Percentiles rank a stretch among this genome's conserved stretches.
phyloP scores from a whole-genome alignment of 2,888 invertebrate genomes.

The Diarsia rubi region DNA sequence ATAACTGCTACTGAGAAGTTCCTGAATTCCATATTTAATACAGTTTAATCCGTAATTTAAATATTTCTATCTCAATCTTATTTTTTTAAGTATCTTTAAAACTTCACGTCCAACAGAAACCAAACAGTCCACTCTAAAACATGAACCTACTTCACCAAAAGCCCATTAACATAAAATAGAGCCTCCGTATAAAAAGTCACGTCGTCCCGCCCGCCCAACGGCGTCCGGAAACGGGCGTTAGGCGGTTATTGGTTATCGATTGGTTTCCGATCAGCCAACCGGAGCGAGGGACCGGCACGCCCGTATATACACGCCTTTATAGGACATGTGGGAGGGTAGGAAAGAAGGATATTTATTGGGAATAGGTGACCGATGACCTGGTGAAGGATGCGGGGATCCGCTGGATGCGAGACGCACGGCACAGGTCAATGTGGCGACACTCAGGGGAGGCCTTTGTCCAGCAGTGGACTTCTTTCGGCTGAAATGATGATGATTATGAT shows the following conservation, averaged over 20 bases:
- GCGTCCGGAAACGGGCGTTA: constrained; percentile 68
- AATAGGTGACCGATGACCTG: constrained; percentile 2
- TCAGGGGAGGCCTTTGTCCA: too few relatives aligned
- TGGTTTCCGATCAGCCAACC: constrained; percentile 90
- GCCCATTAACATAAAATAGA: constrained; percentile 6
- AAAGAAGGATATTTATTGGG: constrained; percentile 27
- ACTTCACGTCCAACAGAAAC: background rate
- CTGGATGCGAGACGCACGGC: too few relatives aligned
- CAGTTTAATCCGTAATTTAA: background rate
- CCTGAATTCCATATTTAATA: too few relatives aligned
- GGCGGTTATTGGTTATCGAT: constrained; percentile 87
- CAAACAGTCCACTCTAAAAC: background rate
- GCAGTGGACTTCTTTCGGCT: too few relatives aligned
- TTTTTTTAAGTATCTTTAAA: background rate
- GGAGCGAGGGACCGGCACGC: constrained; percentile 77
- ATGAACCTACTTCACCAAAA: background rate
- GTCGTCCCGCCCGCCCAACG: constrained; percentile 49
- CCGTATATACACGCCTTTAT: constrained; percentile 80
- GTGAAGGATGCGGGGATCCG: too few relatives aligned
- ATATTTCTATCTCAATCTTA: background rate
- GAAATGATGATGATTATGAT: too few relatives aligned
- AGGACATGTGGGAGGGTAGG: constrained; percentile 41
- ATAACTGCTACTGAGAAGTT: too few relatives aligned
- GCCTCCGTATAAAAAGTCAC: constrained; percentile 35
- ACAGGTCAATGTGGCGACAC: too few relatives aligned